phyloP scores from a whole-genome alignment of 2,888 invertebrate genomes.

The Formica aserva region DNA sequence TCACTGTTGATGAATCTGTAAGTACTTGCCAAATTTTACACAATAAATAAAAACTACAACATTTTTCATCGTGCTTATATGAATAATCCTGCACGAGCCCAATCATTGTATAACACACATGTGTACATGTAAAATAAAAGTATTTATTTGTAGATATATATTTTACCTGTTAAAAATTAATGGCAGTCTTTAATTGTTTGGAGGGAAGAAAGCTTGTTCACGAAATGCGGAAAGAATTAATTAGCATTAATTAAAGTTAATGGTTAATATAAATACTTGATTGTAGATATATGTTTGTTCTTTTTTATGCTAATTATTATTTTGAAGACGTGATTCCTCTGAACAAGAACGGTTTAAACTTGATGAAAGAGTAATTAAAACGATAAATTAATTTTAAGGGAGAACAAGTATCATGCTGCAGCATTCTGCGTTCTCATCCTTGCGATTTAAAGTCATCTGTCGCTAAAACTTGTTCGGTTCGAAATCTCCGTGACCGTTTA shows the following conservation, averaged over 20 bases:
- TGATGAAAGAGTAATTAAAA: background rate
- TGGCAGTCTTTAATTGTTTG: background rate
- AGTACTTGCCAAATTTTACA: constrained; percentile 63
- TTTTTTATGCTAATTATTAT: background rate
- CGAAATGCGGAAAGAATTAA: background rate
- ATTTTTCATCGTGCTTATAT: constrained; percentile 41
- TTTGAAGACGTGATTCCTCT: background rate
- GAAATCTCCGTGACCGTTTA: constrained; percentile 20
- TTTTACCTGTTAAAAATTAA: constrained; percentile 1
- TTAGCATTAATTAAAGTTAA: constrained; percentile 16
- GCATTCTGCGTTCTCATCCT: background rate
- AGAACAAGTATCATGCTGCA: background rate
- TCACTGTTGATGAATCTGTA: constrained; percentile 52
- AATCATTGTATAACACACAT: constrained; percentile 8
- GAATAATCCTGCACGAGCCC: constrained; percentile 20
- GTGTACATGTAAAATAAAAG: background rate
- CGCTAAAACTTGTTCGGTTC: constrained; percentile 3
- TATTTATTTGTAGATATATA: constrained; percentile 14
- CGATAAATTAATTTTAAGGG: background rate
- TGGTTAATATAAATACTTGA: background rate
- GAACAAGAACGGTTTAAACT: background rate
- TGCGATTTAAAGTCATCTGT: constrained; percentile 7
- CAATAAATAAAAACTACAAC: constrained; percentile 64
- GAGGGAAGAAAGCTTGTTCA: background rate
- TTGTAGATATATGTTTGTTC: background rate